Percentiles rank a stretch among this genome's conserved stretches.
Conservation (phyloP, 2,797 vertebrate species). For the Simalia tracyae region DNA sequence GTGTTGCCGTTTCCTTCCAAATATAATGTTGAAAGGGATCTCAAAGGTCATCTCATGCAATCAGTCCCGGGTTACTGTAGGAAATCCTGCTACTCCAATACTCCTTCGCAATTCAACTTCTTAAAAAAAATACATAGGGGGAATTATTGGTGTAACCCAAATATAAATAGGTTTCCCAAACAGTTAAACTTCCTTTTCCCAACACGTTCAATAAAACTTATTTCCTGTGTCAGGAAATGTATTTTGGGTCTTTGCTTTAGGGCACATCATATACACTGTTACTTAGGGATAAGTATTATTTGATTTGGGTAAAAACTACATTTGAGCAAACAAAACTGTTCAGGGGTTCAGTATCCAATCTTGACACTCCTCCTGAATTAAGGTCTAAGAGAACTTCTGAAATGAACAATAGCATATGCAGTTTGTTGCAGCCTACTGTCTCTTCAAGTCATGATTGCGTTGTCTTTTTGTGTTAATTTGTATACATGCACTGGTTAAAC, state of each 20-base stretch:
- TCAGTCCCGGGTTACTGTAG: not conserved
- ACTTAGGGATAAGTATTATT: too few species aligned
- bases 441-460: not conserved
- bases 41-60: not conserved
- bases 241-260: not conserved
- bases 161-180: not conserved
- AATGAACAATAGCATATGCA: not conserved
- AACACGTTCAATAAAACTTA: not conserved
- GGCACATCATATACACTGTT: not conserved
- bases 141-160: constrained; percentile 19
- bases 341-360: not conserved
- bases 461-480: too few species aligned
- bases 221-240: not conserved
- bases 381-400: not conserved
- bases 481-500: not conserved
- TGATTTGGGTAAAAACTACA: not conserved
- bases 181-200: not conserved
- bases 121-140: not conserved
- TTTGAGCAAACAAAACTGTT: not conserved
- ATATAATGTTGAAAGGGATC: not conserved
- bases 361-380: not conserved
- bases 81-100: not conserved
- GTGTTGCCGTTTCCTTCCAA: not conserved
- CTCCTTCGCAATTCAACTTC: not conserved
- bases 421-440: not conserved